Conservation (phyloP, 2,797 vertebrate genomes). For the Pyrocephalus nanus region DNA sequence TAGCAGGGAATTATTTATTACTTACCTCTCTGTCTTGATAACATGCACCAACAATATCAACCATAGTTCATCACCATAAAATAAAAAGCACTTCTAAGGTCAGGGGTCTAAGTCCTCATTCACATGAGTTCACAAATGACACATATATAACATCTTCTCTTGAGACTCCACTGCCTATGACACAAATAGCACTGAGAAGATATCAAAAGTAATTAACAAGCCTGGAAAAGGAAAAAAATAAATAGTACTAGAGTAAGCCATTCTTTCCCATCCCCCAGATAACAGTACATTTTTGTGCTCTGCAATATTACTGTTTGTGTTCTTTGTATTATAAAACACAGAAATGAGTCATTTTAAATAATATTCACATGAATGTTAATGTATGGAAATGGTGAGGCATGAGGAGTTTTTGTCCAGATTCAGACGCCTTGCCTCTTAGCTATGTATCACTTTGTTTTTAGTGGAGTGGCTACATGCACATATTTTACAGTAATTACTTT, state of each 20-base stretch:
- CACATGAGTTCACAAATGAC: constrained; percentile 62
- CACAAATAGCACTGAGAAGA: neutral
- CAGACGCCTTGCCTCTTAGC: constrained; percentile 36
- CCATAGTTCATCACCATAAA: constrained; percentile 76
- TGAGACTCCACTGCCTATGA: neutral
- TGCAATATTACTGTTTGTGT: neutral
- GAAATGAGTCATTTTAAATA: constrained; percentile 64
- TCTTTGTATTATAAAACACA: constrained; percentile 47
- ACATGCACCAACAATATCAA: constrained; percentile 70
- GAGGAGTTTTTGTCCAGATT: constrained; percentile 52
- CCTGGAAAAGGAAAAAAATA: neutral
- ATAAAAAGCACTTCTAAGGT: constrained; percentile 67
- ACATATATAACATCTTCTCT: constrained; percentile 51
- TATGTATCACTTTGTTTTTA: constrained; percentile 67
- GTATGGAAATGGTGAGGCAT: constrained; percentile 52
- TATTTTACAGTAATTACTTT: constrained; percentile 79
- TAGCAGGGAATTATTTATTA: constrained; percentile 73
- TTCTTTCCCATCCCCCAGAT: neutral
- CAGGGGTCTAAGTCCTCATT: constrained; percentile 67
- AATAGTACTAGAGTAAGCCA: neutral
- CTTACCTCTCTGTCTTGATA: constrained; percentile 74
- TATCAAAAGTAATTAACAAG: constrained; percentile 47
- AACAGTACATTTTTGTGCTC: neutral
- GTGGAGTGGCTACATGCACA: constrained; percentile 51
- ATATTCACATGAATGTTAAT: constrained; percentile 68